Evolutionary conservation across 2,113 vertebrate species (phyloP).

Genomic region (Ariopsis seemanni): DNA sequence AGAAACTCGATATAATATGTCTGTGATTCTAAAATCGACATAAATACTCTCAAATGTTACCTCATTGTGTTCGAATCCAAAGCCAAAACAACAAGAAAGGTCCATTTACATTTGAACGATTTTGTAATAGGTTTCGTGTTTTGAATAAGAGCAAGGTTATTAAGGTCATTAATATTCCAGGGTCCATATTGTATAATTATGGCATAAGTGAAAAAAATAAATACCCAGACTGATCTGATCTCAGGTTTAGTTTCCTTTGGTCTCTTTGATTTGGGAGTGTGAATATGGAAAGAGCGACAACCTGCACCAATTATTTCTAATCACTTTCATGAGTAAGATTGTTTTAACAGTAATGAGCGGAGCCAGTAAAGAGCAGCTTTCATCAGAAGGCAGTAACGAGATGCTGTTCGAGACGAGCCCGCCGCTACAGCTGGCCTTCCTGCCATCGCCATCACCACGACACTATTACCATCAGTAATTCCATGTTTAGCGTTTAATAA

Average conservation of each 20-base stretch:
- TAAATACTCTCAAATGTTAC: background rate
- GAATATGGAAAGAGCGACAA: slow-evolving; percentile 20
- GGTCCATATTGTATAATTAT: slow-evolving; percentile 24
- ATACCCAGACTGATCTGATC: slow-evolving; percentile 27
- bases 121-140: background rate
- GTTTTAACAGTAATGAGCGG: slow-evolving; percentile 49
- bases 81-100: background rate
- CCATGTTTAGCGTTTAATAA: slow-evolving; percentile 45
- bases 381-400: slow-evolving; percentile 47
- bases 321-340: slow-evolving; percentile 39
- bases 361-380: slow-evolving; percentile 43
- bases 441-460: slow-evolving; percentile 7
- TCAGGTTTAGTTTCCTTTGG: slow-evolving; percentile 17
- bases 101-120: background rate
- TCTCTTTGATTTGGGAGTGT: slow-evolving; percentile 25
- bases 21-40: background rate
- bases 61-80: background rate
- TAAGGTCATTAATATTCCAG: slow-evolving; percentile 32
- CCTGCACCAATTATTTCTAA: slow-evolving; percentile 49
- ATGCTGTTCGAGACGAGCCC: slow-evolving; percentile 13
- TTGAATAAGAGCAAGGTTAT: background rate
- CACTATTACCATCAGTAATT: slow-evolving; percentile 55
- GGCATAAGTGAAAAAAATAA: slow-evolving; percentile 4
- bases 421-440: slow-evolving; percentile 38
- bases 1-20: background rate